A percentile compares a stretch with the other conserved stretches of the same genome.
Conservation (phyloP, 2,113 vertebrate genomes). For the Ranitomeya variabilis region DNA sequence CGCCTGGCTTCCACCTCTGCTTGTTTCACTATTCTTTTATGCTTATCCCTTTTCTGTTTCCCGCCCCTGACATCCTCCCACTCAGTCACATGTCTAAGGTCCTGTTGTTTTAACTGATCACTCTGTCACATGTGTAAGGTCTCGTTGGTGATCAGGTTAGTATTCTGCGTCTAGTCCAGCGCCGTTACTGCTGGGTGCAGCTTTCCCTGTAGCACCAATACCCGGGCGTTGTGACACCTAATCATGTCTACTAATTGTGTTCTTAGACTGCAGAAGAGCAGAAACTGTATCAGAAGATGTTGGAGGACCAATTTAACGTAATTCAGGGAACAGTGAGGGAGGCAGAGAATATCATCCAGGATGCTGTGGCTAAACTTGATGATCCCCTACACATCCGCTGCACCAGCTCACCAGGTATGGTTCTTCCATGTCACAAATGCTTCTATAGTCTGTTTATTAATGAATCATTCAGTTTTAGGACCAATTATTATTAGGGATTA, state of each 20-base stretch:
- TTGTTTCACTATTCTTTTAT: no score
- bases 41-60: no score
- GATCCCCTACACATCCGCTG: slow-evolving; percentile 92
- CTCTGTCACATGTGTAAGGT: no score
- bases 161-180: no score
- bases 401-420: slow-evolving; percentile 91
- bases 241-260: background rate
- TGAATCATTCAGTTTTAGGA: background rate
- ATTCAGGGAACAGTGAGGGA: slow-evolving; percentile 81
- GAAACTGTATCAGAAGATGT: slow-evolving; percentile 81
- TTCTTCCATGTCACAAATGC: background rate
- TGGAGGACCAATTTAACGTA: slow-evolving; percentile 87
- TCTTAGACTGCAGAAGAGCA: slow-evolving; percentile 80
- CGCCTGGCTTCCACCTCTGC: no score
- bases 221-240: no score
- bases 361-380: slow-evolving; percentile 84
- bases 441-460: background rate
- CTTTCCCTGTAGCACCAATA: no score
- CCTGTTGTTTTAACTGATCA: no score
- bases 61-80: no score
- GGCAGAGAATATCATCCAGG: slow-evolving; percentile 84
- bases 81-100: no score
- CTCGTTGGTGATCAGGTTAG: no score
- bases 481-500: background rate
- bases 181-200: no score